Percentiles rank a stretch among this genome's conserved stretches.
phyloP scores from a whole-genome alignment of 2,888 invertebrate species.

The Oscheius sp. region DNA sequence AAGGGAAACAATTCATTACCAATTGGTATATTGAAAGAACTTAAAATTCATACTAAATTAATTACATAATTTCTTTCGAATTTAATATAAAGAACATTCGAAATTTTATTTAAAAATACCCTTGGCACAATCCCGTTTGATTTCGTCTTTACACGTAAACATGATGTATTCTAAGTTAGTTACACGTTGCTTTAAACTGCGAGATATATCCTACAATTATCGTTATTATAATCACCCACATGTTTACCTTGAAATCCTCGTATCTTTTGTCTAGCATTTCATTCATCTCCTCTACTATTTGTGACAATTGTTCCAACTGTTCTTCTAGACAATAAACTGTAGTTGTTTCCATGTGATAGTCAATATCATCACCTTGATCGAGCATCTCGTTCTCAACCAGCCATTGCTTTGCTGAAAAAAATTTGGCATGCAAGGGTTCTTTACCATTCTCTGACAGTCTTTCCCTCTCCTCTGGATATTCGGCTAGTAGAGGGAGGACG shows the following conservation, averaged over 20 bases:
- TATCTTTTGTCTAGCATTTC: not conserved
- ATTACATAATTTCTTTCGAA: too few species aligned
- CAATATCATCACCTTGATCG: not conserved
- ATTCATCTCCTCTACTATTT: not conserved
- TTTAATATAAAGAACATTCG: too few species aligned
- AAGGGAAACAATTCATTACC: not conserved
- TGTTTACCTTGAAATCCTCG: not conserved
- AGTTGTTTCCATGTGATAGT: not conserved
- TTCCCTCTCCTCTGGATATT: slow-evolving; percentile 49
- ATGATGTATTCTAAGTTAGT: slow-evolving; percentile 1
- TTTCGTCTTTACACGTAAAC: slow-evolving; percentile 3
- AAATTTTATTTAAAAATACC: slow-evolving; percentile 8
- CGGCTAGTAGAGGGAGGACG: slow-evolving; percentile 44
- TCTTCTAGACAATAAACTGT: slow-evolving; percentile 4
- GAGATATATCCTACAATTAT: not conserved
- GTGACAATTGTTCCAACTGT: not conserved
- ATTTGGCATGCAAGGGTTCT: not conserved
- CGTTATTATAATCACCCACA: not conserved
- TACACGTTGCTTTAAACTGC: slow-evolving; percentile 24
- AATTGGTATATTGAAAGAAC: too few species aligned
- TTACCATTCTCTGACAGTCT: slow-evolving; percentile 52
- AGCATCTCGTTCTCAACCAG: slow-evolving; percentile 30
- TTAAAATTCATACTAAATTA: too few species aligned
- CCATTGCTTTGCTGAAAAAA: slow-evolving; percentile 41
- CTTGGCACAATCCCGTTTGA: not conserved